These are phyloP conservation scores for Riptortus pedestris DNA, from an alignment of 1,140 invertebrate genomes.

Conservation along the genomic window DNA sequence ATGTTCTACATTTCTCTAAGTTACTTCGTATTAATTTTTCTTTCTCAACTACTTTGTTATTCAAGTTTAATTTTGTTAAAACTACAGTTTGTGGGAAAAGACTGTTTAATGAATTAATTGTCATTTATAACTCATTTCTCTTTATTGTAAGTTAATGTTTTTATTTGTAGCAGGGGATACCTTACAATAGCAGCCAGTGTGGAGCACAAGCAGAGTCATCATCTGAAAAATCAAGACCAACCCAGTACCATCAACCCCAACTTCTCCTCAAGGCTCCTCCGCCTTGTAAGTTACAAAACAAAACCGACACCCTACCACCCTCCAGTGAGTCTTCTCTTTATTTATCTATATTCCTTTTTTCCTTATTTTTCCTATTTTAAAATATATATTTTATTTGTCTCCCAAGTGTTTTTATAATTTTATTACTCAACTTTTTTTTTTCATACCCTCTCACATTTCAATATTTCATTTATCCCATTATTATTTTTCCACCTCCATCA, in stretches of 20 bases:
- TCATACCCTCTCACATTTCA: no score
- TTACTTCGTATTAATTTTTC: no score
- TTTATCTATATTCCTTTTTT: slow-evolving; percentile 1
- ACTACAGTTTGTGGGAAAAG: no score
- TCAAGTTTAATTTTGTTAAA: no score
- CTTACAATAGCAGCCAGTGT: background rate
- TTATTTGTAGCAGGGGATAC: background rate
- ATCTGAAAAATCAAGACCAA: background rate
- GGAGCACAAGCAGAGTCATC: background rate
- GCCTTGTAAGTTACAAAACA: slow-evolving; percentile 34
- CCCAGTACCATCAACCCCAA: slow-evolving; percentile 32
- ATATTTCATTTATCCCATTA: background rate
- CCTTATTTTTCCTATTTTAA: slow-evolving; percentile 1
- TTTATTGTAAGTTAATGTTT: no score
- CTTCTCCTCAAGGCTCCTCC: slow-evolving; percentile 37
- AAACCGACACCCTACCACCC: slow-evolving; percentile 20
- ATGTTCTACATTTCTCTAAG: no score
- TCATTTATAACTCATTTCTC: no score
- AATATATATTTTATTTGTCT: background rate
- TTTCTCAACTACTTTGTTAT: no score
- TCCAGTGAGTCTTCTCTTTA: slow-evolving; percentile 14
- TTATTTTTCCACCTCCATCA: no score
- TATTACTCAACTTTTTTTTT: background rate
- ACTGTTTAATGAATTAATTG: no score
- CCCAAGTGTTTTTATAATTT: background rate